Conservation (phyloP, 2,797 vertebrate genomes). For the Thalassophryne amazonica region DNA sequence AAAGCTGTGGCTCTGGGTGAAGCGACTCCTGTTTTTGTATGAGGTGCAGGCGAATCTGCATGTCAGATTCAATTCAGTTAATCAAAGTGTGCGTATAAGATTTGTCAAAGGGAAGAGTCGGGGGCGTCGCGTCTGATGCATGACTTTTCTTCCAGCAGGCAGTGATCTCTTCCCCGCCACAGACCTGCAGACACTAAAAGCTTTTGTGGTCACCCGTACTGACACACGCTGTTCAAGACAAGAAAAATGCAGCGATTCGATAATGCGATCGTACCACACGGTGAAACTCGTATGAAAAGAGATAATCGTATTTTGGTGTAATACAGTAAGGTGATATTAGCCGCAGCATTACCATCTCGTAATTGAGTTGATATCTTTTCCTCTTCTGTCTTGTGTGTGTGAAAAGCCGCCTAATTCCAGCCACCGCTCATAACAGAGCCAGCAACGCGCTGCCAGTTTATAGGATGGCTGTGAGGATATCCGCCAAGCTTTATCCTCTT, state of each 20-base stretch:
- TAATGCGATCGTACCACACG: conserved; percentile 33
- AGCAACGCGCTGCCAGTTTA: conserved; percentile 48
- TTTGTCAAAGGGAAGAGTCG: conserved; percentile 55
- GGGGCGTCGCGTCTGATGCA: conserved; percentile 56
- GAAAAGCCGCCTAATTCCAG: conserved; percentile 41
- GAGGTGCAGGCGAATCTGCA: conserved; percentile 42
- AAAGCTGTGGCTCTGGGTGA: conserved; percentile 39
- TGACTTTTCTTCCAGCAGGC: conserved; percentile 47
- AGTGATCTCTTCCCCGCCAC: conserved; percentile 36
- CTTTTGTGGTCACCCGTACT: conserved; percentile 32
- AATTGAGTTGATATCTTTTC: conserved; percentile 49
- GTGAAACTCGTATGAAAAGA: conserved; percentile 46
- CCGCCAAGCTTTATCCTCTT: conserved; percentile 49
- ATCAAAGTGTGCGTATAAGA: conserved; percentile 60
- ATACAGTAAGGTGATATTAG: conserved; percentile 27
- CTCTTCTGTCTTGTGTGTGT: conserved; percentile 19
- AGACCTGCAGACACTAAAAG: conserved; percentile 31
- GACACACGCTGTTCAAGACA: conserved; percentile 47
- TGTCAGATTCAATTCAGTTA: conserved; percentile 59
- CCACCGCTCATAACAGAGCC: conserved; percentile 23
- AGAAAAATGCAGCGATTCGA: conserved; percentile 15
- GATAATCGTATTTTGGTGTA: conserved; percentile 34
- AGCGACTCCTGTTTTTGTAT: conserved; percentile 38
- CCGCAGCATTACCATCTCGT: conserved; percentile 27
- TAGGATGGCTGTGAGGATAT: conserved; percentile 31